These are phyloP conservation scores for Pedionomus torquatus DNA, from an alignment of 2,113 vertebrate species.

Conservation along the genomic window DNA sequence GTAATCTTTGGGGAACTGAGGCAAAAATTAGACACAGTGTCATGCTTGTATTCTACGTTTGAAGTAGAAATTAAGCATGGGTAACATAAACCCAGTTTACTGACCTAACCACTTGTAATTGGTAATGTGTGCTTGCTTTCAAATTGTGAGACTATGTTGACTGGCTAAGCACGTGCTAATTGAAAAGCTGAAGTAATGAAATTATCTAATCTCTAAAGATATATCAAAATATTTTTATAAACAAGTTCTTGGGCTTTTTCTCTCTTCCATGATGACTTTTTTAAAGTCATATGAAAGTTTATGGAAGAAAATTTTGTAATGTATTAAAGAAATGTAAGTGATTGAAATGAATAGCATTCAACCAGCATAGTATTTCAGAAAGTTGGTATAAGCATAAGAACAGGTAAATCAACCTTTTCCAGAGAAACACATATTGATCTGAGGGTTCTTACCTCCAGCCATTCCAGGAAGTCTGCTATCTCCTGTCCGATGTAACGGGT, in stretches of 20 bases:
- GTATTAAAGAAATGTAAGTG: neutral
- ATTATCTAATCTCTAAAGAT: neutral
- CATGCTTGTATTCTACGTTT: neutral
- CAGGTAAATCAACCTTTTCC: neutral
- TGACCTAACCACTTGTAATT: neutral
- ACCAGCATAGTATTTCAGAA: neutral
- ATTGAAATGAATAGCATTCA: neutral
- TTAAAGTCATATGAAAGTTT: neutral
- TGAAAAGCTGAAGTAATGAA: neutral
- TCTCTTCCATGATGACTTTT: neutral
- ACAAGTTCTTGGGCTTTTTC: neutral
- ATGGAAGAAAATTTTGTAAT: neutral
- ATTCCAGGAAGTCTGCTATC: conserved; percentile 83
- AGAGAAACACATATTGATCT: neutral
- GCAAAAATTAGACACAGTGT: neutral
- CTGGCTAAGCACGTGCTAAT: neutral
- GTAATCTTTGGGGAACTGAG: neutral
- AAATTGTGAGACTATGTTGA: neutral
- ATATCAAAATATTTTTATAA: neutral
- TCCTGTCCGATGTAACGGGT: conserved; percentile 86
- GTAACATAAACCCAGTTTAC: neutral
- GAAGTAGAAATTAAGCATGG: neutral
- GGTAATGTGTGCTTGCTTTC: neutral
- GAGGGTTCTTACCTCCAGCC: conserved; percentile 83
- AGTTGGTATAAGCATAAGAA: neutral